Percentiles rank a stretch among this genome's conserved stretches.
phyloP scores from a whole-genome alignment of 2,113 vertebrate species.

The Takifugu flavidus region DNA sequence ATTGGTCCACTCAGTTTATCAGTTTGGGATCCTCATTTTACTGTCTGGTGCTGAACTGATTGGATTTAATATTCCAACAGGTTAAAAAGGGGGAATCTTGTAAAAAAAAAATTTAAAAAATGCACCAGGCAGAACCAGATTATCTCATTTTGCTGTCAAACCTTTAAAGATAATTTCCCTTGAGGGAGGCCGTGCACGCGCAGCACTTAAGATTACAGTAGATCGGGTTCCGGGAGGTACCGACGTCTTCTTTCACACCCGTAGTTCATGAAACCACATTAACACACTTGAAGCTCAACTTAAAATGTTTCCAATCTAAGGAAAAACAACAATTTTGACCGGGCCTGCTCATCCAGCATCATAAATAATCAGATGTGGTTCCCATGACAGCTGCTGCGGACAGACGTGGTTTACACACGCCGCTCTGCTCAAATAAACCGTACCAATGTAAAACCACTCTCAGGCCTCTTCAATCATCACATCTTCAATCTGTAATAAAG shows the following conservation, averaged over 20 bases:
- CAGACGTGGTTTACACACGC: constrained; percentile 29
- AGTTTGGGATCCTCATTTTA: too few relatives aligned
- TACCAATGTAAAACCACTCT: constrained; percentile 46
- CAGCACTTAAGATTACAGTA: too few relatives aligned
- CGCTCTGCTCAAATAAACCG: constrained; percentile 52
- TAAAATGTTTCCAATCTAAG: neutral
- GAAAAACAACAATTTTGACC: neutral
- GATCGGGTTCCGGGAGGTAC: too few relatives aligned
- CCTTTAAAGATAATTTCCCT: too few relatives aligned
- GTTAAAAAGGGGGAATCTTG: too few relatives aligned
- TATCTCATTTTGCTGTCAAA: neutral
- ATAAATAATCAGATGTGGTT: constrained; percentile 12
- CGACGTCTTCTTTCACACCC: too few relatives aligned
- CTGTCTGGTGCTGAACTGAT: too few relatives aligned
- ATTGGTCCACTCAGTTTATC: too few relatives aligned
- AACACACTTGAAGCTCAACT: neutral
- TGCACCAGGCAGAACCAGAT: constrained; percentile 14
- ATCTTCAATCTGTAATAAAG: neutral
- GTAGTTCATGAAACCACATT: neutral
- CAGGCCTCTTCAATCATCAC: constrained; percentile 26
- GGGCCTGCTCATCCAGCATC: neutral
- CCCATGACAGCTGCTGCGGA: constrained; percentile 27
- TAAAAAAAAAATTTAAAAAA: neutral
- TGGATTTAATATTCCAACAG: too few relatives aligned
- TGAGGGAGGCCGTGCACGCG: too few relatives aligned